Evolutionary conservation across 2,888 invertebrate genomes (phyloP).

Genomic region (Volucella inflata): DNA sequence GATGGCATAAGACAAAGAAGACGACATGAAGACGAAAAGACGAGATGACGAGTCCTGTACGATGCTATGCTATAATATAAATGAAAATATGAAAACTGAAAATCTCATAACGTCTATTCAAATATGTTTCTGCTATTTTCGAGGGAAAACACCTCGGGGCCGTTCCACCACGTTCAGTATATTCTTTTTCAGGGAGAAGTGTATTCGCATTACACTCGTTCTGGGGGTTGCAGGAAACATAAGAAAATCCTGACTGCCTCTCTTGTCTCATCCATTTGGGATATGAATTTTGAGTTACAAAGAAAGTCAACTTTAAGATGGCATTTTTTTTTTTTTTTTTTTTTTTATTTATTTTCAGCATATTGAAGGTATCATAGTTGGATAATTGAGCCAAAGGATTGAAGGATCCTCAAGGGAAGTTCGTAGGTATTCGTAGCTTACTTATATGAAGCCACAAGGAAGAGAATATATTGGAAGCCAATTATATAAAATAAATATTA

Average conservation of each 20-base stretch:
- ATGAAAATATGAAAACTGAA: conserved; percentile 76
- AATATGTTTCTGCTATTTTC: conserved; percentile 76
- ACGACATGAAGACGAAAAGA: conserved; percentile 34
- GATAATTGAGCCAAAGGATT: not conserved
- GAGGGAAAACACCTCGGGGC: conserved; percentile 73
- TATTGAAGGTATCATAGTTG: too few relatives aligned
- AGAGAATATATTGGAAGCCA: too few relatives aligned
- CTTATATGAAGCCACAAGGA: too few relatives aligned
- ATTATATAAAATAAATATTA: too few relatives aligned
- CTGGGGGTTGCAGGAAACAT: conserved; percentile 32
- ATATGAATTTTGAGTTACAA: conserved; percentile 38
- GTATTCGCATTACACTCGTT: not conserved
- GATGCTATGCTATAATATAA: conserved; percentile 48
- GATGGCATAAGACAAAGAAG: conserved; percentile 65
- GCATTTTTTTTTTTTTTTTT: conserved; percentile 1
- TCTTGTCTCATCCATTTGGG: conserved; percentile 34
- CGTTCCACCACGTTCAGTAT: conserved; percentile 41
- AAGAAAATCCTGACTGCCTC: conserved; percentile 20
- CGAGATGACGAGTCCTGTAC: conserved; percentile 46
- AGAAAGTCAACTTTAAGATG: conserved; percentile 40
- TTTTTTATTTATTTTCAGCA: not conserved
- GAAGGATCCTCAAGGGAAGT: not conserved
- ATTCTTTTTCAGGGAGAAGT: conserved; percentile 47
- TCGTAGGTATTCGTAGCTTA: too few relatives aligned
- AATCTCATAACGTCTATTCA: conserved; percentile 77